Conservation (phyloP, 2,888 invertebrate genomes). For the Hydriomena furcata region DNA sequence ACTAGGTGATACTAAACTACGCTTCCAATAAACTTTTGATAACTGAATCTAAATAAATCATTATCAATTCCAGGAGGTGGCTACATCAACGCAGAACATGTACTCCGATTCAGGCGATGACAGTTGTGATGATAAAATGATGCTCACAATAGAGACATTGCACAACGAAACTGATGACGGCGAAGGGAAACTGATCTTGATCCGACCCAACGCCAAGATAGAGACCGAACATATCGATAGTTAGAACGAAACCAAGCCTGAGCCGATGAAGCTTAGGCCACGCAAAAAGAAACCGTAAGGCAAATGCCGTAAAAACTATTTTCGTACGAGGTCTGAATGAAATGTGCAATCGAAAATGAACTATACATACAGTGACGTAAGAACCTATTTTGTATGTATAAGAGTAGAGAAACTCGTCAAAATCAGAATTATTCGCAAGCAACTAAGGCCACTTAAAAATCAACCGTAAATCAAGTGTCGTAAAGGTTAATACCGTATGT, state of each 20-base stretch:
- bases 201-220: conserved; percentile 61
- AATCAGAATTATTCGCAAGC: no score
- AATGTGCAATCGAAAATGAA: no score
- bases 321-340: neutral
- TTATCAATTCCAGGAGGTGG: conserved; percentile 59
- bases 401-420: no score
- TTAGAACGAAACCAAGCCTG: conserved; percentile 50
- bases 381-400: no score
- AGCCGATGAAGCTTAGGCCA: conserved; percentile 15
- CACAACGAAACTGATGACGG: conserved; percentile 85
- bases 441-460: conserved; percentile 17
- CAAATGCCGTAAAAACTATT: neutral
- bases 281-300: conserved; percentile 5
- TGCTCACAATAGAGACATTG: conserved; percentile 87
- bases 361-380: no score
- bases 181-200: conserved; percentile 72
- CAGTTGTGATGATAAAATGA: conserved; percentile 90
- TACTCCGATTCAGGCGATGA: conserved; percentile 88
- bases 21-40: no score
- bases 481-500: neutral
- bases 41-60: no score
- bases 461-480: neutral
- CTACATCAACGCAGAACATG: conserved; percentile 89
- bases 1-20: no score
- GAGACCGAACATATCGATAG: conserved; percentile 65